phyloP scores from a whole-genome alignment of 1,140 invertebrate genomes.

The Drosophila pallidifrons region DNA sequence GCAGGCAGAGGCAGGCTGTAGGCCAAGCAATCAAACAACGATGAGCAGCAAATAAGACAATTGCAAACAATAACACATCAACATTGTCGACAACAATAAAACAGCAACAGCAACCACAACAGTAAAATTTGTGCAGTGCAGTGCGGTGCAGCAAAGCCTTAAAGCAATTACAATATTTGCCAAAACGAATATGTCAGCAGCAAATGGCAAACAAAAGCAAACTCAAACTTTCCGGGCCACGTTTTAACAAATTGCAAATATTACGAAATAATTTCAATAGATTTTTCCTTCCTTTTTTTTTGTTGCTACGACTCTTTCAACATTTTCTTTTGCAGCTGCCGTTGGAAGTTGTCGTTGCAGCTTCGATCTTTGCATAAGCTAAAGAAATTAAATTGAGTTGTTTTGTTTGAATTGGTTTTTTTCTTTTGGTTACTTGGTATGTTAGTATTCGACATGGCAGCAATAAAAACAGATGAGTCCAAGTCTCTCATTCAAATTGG shows the following conservation, averaged over 20 bases:
- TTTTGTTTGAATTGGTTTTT: slow-evolving; percentile 11
- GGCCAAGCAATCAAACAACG: slow-evolving; percentile 42
- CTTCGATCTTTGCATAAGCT: slow-evolving; percentile 38
- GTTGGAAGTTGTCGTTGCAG: slow-evolving; percentile 10
- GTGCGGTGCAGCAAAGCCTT: slow-evolving; percentile 27
- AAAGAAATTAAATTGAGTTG: slow-evolving; percentile 73
- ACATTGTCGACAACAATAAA: slow-evolving; percentile 6
- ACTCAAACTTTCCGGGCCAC: slow-evolving; percentile 50
- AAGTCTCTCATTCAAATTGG: slow-evolving; percentile 23
- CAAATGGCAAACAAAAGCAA: slow-evolving; percentile 26
- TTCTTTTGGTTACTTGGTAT: not conserved
- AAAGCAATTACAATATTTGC: slow-evolving; percentile 59
- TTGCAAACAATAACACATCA: slow-evolving; percentile 25
- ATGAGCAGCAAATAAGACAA: slow-evolving; percentile 55
- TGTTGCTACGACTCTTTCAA: not conserved
- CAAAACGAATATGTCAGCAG: slow-evolving; percentile 42
- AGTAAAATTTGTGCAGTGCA: not conserved
- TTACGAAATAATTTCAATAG: slow-evolving; percentile 74
- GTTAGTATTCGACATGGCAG: slow-evolving; percentile 24
- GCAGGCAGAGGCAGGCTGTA: not conserved
- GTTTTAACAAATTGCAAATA: slow-evolving; percentile 72
- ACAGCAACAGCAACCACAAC: not conserved
- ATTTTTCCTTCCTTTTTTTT: slow-evolving; percentile 29
- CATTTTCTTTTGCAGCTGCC: slow-evolving; percentile 18
- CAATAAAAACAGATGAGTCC: slow-evolving; percentile 44